Conservation (phyloP, 2,113 vertebrate genomes). For the Chaetorhynchus papuensis region DNA sequence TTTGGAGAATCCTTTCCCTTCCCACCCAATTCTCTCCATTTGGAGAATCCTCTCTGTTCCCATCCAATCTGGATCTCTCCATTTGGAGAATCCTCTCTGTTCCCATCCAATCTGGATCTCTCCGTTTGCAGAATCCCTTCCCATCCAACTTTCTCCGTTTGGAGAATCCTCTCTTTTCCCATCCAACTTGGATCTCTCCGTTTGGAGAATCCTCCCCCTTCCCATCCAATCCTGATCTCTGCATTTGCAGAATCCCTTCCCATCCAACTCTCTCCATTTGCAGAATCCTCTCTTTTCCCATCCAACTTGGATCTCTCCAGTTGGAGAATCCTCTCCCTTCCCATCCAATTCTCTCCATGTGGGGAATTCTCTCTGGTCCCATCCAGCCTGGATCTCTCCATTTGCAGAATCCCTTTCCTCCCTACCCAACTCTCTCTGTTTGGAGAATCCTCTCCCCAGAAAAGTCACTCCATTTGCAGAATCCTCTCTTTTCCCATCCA, state of each 20-base stretch:
- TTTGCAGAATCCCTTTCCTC: not conserved
- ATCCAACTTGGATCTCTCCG: not conserved
- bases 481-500: not conserved
- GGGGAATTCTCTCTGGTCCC: not conserved
- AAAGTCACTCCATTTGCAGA: not conserved
- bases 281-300: not conserved
- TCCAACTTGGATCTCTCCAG: not conserved
- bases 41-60: too few relatives aligned
- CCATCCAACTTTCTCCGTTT: too few relatives aligned
- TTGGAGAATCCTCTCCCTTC: not conserved
- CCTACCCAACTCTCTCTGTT: too few relatives aligned
- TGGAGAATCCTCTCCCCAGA: too few relatives aligned
- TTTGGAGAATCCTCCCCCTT: not conserved
- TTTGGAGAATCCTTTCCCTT: not conserved
- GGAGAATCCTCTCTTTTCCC: not conserved
- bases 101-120: too few relatives aligned
- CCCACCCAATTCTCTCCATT: too few relatives aligned
- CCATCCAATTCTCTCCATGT: not conserved
- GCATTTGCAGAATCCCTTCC: not conserved
- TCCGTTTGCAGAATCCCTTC: too few relatives aligned
- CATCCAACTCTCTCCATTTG: too few relatives aligned
- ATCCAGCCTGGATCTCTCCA: not conserved
- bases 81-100: fast-evolving
- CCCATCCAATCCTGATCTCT: too few relatives aligned
- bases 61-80: too few relatives aligned